These are phyloP conservation scores for Gastracanthus pulcherrimus DNA, from an alignment of 2,888 invertebrate genomes.

Conservation along the genomic window DNA sequence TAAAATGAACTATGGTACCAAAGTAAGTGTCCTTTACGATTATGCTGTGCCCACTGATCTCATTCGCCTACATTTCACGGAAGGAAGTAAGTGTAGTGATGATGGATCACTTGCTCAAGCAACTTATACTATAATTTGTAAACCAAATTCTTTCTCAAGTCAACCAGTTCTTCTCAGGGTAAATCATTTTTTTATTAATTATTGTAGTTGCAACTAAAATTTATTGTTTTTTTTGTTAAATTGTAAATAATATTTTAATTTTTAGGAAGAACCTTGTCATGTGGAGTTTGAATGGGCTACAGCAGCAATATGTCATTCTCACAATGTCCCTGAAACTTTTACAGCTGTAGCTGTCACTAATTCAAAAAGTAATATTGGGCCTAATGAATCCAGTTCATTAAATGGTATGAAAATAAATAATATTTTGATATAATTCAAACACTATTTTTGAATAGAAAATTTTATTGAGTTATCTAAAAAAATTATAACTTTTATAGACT, in stretches of 20 bases:
- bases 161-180: conserved; percentile 23
- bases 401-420: conserved; percentile 22
- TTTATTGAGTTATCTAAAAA: too few species aligned
- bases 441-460: neutral
- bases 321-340: neutral
- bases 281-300: conserved; percentile 66
- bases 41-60: conserved; percentile 61
- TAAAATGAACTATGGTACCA: conserved; percentile 65
- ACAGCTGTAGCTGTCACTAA: neutral
- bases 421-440: neutral
- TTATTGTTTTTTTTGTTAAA: too few species aligned
- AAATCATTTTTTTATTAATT: neutral
- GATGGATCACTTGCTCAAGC: conserved; percentile 63
- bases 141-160: neutral
- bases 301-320: conserved; percentile 47
- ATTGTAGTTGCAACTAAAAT: too few species aligned
- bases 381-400: neutral
- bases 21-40: conserved; percentile 65
- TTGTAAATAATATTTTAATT: conserved; percentile 22
- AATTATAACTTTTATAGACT: too few species aligned
- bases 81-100: conserved; percentile 65
- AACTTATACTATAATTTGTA: conserved; percentile 43
- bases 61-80: conserved; percentile 65
- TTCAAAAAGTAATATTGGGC: neutral
- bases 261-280: conserved; percentile 64